phyloP scores from a whole-genome alignment of 2,797 vertebrate genomes.

The Hafferia zeledoni region DNA sequence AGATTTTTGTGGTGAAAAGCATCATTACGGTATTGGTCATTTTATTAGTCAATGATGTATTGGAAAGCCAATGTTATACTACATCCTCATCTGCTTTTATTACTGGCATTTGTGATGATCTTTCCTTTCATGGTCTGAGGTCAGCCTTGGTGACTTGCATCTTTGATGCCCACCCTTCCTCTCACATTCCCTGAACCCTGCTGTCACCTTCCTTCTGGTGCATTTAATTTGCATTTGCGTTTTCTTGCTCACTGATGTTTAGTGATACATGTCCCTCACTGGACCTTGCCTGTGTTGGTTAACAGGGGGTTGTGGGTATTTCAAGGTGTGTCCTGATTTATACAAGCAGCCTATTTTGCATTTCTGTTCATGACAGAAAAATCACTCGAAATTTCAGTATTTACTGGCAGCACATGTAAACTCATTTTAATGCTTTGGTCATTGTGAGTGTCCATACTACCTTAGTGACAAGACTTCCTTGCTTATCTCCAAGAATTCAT shows the following conservation, averaged over 20 bases:
- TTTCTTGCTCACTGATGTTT: background rate
- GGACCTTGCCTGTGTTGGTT: background rate
- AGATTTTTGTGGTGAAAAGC: constrained; percentile 25
- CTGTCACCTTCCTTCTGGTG: background rate
- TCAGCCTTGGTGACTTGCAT: background rate
- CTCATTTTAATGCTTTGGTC: background rate
- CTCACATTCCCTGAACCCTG: background rate
- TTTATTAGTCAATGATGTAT: constrained; percentile 14
- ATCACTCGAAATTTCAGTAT: background rate
- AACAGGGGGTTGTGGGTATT: background rate
- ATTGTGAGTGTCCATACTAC: background rate
- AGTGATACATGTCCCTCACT: background rate
- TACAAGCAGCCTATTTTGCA: background rate
- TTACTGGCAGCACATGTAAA: background rate
- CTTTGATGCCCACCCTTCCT: background rate
- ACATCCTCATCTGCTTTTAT: constrained; percentile 14
- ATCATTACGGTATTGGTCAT: background rate
- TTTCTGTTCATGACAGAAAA: background rate
- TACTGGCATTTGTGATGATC: background rate
- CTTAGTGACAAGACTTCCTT: background rate
- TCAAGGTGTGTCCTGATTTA: background rate
- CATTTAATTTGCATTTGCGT: background rate
- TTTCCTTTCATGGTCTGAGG: background rate
- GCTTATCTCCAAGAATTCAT: background rate
- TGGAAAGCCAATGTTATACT: background rate